Base-by-base conservation (phyloP, 2,888 invertebrate species). In the Diarsia brunnea region DNA sequence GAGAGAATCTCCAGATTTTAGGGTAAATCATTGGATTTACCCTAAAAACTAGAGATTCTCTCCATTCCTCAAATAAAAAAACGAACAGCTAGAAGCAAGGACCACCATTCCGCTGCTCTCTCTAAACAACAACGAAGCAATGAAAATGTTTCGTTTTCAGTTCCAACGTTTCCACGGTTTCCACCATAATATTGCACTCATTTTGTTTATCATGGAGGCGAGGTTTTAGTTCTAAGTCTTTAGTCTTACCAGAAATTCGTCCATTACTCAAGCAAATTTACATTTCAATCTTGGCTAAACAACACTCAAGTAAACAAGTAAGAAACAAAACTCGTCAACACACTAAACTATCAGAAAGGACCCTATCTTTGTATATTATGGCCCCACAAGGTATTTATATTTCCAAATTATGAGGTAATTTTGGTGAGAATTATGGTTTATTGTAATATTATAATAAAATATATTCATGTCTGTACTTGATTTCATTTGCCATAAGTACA, bases 221-320 rank as follows among this genome's bases (percentile, higher is more conserved):
- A 24, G 31, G n/a, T 31, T 65, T n/a, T n/a, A 45, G 27, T 45
- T 4, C n/a, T 1, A 47, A 47, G 11, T 65, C 12, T 31, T 65
- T 31, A 19, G 47, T 70, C n/a, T 66, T 65, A 47, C 31, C 3
- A 47, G n/a, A n/a, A 47, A 70, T 47, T 47, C n/a, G 16, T 66
- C n/a, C 2, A 70, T 49, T 66, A 19, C 24, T 38, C 24, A 49
- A 67, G 67, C 14, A 14, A 38, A 27, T 58, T 43, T 21, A 19
- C 45, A 45, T 14, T 31, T 11, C 1, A 55, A 31, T 12, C 19
- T 12, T 5, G 8, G 19, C 19, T 4, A 24, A 19, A 31, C n/a
- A 55, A 31, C 19, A 45, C 5, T 70, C 8, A 1, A 5, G 27
- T 45, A 27, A 45, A 53, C 70, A 53, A 53, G 38, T 38, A 38